phyloP scores from a whole-genome alignment of 2,888 invertebrate species.

The Calameuta pallipes region DNA sequence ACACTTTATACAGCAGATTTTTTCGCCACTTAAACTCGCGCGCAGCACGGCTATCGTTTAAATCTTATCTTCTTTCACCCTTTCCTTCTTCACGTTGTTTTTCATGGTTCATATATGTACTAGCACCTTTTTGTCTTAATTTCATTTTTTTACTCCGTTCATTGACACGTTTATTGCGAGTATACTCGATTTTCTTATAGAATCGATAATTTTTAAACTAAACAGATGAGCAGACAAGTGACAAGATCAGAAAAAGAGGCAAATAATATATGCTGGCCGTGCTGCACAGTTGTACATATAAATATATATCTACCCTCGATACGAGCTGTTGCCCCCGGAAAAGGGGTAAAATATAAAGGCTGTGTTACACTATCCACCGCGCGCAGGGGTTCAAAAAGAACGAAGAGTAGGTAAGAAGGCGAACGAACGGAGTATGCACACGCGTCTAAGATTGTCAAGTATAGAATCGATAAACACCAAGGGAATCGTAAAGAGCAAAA shows the following conservation, averaged over 20 bases:
- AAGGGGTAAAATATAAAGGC: constrained; percentile 48
- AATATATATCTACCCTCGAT: neutral
- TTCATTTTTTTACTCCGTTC: neutral
- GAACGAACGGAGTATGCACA: neutral
- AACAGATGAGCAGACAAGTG: too few relatives aligned
- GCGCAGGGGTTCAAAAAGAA: neutral
- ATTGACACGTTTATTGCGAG: neutral
- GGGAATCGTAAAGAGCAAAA: neutral
- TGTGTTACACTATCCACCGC: constrained; percentile 41
- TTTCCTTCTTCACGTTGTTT: neutral
- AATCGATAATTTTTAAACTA: too few relatives aligned
- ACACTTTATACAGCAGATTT: neutral
- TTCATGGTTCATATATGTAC: neutral
- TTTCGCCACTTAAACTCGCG: neutral
- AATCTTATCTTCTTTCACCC: neutral
- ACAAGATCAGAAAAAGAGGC: neutral
- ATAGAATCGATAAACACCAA: neutral
- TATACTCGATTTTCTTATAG: too few relatives aligned
- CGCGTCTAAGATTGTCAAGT: neutral
- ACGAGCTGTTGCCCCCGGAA: constrained; percentile 43
- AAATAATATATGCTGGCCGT: constrained; percentile 20
- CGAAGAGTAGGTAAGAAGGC: neutral
- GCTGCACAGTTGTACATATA: constrained; percentile 21
- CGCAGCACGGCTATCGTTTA: neutral
- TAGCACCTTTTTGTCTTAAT: neutral